phyloP scores from a whole-genome alignment of 2,888 invertebrate genomes.

The Volucella inflata region DNA sequence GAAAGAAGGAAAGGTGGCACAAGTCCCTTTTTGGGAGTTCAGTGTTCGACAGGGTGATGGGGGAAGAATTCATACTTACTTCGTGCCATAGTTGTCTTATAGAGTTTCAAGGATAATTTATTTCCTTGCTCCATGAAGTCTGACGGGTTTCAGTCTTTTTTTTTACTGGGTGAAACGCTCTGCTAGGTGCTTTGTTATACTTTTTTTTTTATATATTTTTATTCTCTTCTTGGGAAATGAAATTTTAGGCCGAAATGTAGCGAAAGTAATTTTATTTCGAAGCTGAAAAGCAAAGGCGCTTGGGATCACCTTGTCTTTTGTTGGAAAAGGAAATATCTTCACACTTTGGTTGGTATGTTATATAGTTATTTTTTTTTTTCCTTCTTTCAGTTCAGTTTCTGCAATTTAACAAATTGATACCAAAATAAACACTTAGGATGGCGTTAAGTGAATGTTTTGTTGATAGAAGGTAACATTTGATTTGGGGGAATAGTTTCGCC shows the following conservation, averaged over 20 bases:
- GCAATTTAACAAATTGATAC: conserved; percentile 61
- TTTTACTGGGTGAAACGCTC: conserved; percentile 46
- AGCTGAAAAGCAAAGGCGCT: background rate
- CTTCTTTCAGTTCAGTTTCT: conserved; percentile 17
- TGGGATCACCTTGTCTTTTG: conserved; percentile 18
- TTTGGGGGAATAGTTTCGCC: conserved; percentile 66
- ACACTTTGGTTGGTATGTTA: conserved; percentile 42
- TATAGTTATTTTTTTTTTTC: too few species aligned
- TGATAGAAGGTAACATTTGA: conserved; percentile 69
- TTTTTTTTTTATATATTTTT: conserved; percentile 28
- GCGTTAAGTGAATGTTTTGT: conserved; percentile 70
- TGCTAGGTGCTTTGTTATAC: conserved; percentile 40
- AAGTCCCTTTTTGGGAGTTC: conserved; percentile 20
- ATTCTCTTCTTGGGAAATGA: conserved; percentile 20
- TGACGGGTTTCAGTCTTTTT: conserved; percentile 30
- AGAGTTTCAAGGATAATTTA: conserved; percentile 69
- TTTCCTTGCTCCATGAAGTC: conserved; percentile 59
- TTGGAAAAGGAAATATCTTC: conserved; percentile 28
- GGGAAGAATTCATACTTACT: background rate
- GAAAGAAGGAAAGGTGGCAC: too few species aligned
- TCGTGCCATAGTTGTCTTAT: conserved; percentile 52
- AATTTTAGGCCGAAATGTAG: conserved; percentile 49
- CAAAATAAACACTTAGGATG: conserved; percentile 73
- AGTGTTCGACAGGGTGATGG: background rate
- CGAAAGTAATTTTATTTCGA: conserved; percentile 53